Conservation (phyloP, 1,140 invertebrate species). For the Meloidogyne hapla region DNA sequence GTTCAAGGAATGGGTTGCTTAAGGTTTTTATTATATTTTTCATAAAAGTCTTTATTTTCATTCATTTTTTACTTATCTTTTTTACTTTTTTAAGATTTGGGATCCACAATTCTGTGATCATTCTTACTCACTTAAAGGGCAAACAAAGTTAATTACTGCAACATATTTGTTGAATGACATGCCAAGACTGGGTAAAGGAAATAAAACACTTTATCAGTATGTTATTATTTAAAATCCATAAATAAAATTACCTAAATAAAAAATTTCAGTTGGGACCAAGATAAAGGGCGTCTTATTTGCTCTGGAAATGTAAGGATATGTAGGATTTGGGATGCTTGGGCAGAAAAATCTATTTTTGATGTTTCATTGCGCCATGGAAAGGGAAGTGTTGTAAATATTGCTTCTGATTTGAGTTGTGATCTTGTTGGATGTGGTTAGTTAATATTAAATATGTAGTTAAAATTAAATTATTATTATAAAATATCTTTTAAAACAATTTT, state of each 20-base stretch:
- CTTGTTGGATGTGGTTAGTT: slow-evolving; percentile 47
- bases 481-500: too few species aligned
- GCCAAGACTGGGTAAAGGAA: slow-evolving; percentile 36
- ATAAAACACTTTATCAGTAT: slow-evolving; percentile 55
- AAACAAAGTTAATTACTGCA: slow-evolving; percentile 52
- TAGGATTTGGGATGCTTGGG: slow-evolving; percentile 58
- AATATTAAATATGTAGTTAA: neutral
- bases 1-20: slow-evolving; percentile 50
- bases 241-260: neutral
- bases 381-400: slow-evolving; percentile 37
- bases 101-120: slow-evolving; percentile 54
- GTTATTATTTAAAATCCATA: slow-evolving; percentile 7
- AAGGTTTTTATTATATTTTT: slow-evolving; percentile 29
- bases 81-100: slow-evolving; percentile 38
- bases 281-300: slow-evolving; percentile 46
- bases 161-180: slow-evolving; percentile 53
- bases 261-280: slow-evolving; percentile 56
- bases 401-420: slow-evolving; percentile 37
- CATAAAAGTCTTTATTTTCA: neutral
- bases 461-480: neutral
- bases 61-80: neutral
- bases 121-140: slow-evolving; percentile 33
- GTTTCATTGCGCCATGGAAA: slow-evolving; percentile 40
- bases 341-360: slow-evolving; percentile 38
- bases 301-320: slow-evolving; percentile 55